These are phyloP conservation scores for Tenthredo scrophulariae DNA, from an alignment of 2,888 invertebrate species.

Conservation along the genomic window DNA sequence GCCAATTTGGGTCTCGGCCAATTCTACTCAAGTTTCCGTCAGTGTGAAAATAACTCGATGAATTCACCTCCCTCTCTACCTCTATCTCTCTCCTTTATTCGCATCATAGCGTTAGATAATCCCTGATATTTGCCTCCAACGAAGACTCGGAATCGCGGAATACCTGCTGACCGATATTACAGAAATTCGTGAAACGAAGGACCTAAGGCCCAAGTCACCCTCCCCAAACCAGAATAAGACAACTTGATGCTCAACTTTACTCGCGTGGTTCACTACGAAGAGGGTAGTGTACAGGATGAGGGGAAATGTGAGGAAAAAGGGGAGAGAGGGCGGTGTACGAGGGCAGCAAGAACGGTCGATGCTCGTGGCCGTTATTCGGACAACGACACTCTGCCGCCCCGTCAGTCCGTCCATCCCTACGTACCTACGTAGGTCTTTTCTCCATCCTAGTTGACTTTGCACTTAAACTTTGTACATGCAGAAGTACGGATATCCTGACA, in stretches of 20 bases:
- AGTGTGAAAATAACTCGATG: conserved; percentile 33
- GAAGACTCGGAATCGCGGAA: not conserved
- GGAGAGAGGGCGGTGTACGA: conserved; percentile 59
- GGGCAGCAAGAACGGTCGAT: conserved; percentile 77
- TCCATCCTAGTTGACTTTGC: conserved; percentile 57
- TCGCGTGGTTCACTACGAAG: conserved; percentile 23
- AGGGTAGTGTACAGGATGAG: conserved; percentile 36
- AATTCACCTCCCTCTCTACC: not conserved
- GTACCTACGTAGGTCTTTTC: conserved; percentile 56
- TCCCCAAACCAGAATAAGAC: not conserved
- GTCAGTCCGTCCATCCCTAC: conserved; percentile 62
- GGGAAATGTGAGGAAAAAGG: conserved; percentile 55
- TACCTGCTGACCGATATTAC: not conserved
- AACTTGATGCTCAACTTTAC: conserved; percentile 34
- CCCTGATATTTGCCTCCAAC: not conserved
- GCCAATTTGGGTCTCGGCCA: conserved; percentile 35
- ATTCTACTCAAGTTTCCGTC: conserved; percentile 26
- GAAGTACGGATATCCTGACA: not conserved
- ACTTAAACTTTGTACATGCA: conserved; percentile 55
- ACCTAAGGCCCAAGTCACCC: not conserved
- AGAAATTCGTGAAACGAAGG: not conserved
- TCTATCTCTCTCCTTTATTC: not conserved
- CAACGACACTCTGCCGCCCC: conserved; percentile 78
- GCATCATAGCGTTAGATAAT: conserved; percentile 23
- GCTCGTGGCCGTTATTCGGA: conserved; percentile 78